Evolutionary conservation across 2,113 vertebrate species (phyloP).

Genomic region (Python bivittatus): DNA sequence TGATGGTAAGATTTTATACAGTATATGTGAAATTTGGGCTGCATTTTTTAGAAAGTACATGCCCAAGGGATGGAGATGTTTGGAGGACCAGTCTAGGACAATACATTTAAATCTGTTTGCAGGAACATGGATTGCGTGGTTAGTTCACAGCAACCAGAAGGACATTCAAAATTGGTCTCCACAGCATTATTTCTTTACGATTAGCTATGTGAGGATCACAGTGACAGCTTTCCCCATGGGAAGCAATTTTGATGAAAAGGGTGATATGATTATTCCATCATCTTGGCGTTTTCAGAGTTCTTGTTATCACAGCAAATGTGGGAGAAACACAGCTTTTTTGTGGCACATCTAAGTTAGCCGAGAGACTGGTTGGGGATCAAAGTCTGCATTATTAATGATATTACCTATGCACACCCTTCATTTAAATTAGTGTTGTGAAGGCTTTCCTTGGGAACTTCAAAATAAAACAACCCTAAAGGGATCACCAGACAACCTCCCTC

Average conservation of each 20-base stretch:
- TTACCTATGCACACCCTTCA: constrained; percentile 47
- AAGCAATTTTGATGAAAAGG: constrained; percentile 39
- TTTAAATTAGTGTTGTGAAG: constrained; percentile 50
- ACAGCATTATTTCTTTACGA: not conserved
- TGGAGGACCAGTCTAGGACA: not conserved
- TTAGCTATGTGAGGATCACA: constrained; percentile 27
- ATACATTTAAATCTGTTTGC: not conserved
- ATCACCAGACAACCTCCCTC: constrained; percentile 10
- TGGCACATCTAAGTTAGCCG: constrained; percentile 47
- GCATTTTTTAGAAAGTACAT: not conserved
- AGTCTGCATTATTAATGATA: constrained; percentile 53
- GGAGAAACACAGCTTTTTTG: not conserved
- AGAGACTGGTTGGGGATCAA: constrained; percentile 34
- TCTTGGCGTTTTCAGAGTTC: constrained; percentile 33
- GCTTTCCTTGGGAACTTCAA: constrained; percentile 7
- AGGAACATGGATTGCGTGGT: not conserved
- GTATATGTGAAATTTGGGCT: not conserved
- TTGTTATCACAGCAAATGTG: constrained; percentile 25
- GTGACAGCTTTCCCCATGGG: constrained; percentile 27
- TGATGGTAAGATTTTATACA: not conserved
- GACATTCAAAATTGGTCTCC: not conserved
- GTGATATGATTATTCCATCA: constrained; percentile 11
- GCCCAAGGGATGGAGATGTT: not conserved
- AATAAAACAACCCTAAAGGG: constrained; percentile 37
- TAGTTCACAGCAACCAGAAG: constrained; percentile 25